Conservation (phyloP, 2,888 invertebrate species). For the Panorpa germanica region DNA sequence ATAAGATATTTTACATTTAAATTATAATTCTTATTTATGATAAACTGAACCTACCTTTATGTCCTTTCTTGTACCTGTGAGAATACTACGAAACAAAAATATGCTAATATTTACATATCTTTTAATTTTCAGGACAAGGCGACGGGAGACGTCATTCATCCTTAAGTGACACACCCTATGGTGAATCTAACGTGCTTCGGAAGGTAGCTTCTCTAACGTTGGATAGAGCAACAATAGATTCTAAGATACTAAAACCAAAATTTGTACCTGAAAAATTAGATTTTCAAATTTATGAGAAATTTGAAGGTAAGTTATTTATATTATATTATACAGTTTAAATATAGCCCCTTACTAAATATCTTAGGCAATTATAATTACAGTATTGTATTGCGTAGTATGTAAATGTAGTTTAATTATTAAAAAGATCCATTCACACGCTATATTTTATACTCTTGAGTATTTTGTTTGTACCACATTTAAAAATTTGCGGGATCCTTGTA, state of each 20-base stretch:
- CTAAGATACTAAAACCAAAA: slow-evolving; percentile 46
- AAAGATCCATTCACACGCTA: too few relatives aligned
- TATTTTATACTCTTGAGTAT: too few relatives aligned
- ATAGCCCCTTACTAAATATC: too few relatives aligned
- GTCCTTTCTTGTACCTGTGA: too few relatives aligned
- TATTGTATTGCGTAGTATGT: too few relatives aligned
- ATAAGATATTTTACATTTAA: too few relatives aligned
- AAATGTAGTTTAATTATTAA: too few relatives aligned
- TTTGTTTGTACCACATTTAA: too few relatives aligned
- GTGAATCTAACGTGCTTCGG: slow-evolving; percentile 53
- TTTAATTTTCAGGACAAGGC: slow-evolving; percentile 10
- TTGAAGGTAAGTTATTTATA: slow-evolving; percentile 54
- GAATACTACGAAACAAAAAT: slow-evolving; percentile 4
- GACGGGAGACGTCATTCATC: slow-evolving; percentile 27
- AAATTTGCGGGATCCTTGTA: too few relatives aligned
- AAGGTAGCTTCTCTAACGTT: slow-evolving; percentile 71
- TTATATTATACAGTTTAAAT: slow-evolving; percentile 12
- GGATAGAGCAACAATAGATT: slow-evolving; percentile 37
- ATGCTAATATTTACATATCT: neutral
- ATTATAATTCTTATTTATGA: too few relatives aligned
- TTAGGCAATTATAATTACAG: too few relatives aligned
- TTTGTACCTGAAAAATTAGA: slow-evolving; percentile 74
- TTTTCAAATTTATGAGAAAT: slow-evolving; percentile 74
- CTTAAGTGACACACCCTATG: slow-evolving; percentile 27
- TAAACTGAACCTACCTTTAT: too few relatives aligned